phyloP scores from a whole-genome alignment of 2,113 vertebrate genomes.

The Salvelinus fontinalis region DNA sequence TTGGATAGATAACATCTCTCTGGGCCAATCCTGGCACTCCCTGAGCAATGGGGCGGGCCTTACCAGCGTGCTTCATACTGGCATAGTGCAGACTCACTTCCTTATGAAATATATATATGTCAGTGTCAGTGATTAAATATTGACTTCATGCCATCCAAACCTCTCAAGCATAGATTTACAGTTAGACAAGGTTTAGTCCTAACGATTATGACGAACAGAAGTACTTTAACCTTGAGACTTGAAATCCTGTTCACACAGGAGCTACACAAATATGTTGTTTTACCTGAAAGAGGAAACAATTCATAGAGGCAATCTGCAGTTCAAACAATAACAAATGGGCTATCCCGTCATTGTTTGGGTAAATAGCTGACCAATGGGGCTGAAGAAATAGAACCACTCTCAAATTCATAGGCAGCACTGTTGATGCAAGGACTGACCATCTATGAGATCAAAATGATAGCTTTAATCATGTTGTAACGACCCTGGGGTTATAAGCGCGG shows the following conservation, averaged over 20 bases:
- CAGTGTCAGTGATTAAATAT: background rate
- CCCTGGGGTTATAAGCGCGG: fast-evolving
- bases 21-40: background rate
- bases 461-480: too few species aligned
- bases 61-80: slow-evolving; percentile 39
- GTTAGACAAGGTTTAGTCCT: background rate
- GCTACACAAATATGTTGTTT: background rate
- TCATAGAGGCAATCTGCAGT: too few species aligned
- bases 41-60: slow-evolving; percentile 26
- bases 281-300: background rate
- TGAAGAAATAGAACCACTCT: too few species aligned
- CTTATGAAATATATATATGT: slow-evolving; percentile 43
- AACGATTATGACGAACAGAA: background rate
- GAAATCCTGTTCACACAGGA: background rate
- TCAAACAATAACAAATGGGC: too few species aligned
- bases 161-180: background rate
- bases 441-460: too few species aligned
- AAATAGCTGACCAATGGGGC: too few species aligned
- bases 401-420: too few species aligned
- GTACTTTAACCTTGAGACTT: slow-evolving; percentile 3
- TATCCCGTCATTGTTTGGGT: too few species aligned
- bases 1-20: slow-evolving; percentile 19
- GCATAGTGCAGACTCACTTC: slow-evolving; percentile 47
- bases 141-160: background rate
- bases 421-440: too few species aligned